Evolutionary conservation across 1,140 invertebrate species (phyloP), one percentile per base, ranked within the genome.

Genomic region (Aphelinus atriplicis): DNA sequence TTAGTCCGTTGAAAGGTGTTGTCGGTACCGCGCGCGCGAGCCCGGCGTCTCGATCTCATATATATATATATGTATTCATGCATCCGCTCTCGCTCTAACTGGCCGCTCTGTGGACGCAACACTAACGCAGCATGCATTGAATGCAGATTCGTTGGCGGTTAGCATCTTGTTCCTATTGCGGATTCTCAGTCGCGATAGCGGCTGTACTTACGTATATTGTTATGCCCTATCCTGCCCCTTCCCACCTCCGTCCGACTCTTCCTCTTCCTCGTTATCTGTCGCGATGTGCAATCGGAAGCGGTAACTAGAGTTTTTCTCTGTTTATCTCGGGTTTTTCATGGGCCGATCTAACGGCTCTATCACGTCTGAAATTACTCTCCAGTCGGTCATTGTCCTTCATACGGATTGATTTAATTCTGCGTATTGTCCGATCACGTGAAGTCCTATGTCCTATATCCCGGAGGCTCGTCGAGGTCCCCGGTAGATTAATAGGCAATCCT

Each of bases 61-160:
- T 60, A 58, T 58, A 60, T 45, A 60, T 60, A 58, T 58, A 58
- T 58, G 2, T 58, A 58, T 3, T 2, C 7, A 58, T 10, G 60
- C 48, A n/a, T 7, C 9, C 45, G 43, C 50, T 53, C 26, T 26
- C 56, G 63, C 71, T 77, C 73, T 83, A 84, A 81, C 82, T 67
- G 78, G 66, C 78, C 57, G 64, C 61, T 80, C 80, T 83, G 26
- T 26, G 83, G 80, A 79, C 77, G 81, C 82, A 80, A 43, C 42
- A 47, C 81, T 86, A 86, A 86, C 80, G 83, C 84, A 69, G 85
- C 85, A 86, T 86, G 85, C 80, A 84, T 81, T 79, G 74, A 82
- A 80, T 81, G 79, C 79, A 83, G 82, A 78, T 75, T 74, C 26
- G 45, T 47, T 45, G 72, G 50, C 50, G 65, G 63, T 57, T 50